These are phyloP conservation scores for Diaphora mendica DNA, from an alignment of 2,888 invertebrate species.

Conservation along the genomic window DNA sequence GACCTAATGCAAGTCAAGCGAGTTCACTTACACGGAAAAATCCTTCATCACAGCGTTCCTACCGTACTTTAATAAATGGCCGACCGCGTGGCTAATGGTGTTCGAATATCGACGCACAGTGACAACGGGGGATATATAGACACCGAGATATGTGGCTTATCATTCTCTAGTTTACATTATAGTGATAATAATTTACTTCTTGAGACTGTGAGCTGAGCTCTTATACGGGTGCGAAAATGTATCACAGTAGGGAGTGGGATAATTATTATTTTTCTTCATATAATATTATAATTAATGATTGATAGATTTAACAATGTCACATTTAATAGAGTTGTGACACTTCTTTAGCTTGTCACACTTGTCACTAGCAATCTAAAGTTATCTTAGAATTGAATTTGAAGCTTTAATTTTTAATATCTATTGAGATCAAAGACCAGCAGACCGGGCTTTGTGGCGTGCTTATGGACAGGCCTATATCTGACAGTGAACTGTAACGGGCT, in stretches of 20 bases:
- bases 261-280: neutral
- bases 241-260: neutral
- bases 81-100: conserved; percentile 22
- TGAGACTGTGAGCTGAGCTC: neutral
- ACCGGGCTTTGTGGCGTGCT: too few species aligned
- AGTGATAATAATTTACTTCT: neutral
- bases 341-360: too few species aligned
- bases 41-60: conserved; percentile 50
- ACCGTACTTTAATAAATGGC: conserved; percentile 61
- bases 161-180: neutral
- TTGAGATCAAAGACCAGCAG: too few species aligned
- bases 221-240: neutral
- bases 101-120: conserved; percentile 23
- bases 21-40: conserved; percentile 57
- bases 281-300: too few species aligned
- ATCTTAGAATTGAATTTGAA: too few species aligned
- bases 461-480: too few species aligned
- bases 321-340: too few species aligned
- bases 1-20: conserved; percentile 59
- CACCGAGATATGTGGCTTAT: conserved; percentile 1
- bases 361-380: too few species aligned
- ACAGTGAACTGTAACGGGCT: too few species aligned
- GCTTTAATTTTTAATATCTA: too few species aligned
- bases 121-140: conserved; percentile 8
- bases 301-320: too few species aligned